Conservation (phyloP, 2,113 vertebrate species). For the Zosterops japonicus region DNA sequence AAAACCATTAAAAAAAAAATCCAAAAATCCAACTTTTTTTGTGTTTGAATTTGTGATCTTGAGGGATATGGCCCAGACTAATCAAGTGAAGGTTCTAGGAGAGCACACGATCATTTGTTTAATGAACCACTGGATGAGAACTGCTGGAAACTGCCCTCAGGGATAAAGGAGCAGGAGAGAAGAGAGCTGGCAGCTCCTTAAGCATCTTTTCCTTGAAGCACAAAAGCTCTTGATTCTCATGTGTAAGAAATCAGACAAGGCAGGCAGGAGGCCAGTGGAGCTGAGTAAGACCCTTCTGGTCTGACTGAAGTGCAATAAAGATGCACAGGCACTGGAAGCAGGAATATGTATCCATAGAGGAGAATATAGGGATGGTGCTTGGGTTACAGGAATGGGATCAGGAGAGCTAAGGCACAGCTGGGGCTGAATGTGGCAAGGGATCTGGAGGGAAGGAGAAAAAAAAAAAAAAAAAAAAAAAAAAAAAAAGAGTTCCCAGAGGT, state of each 20-base stretch:
- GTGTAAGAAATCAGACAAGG: background rate
- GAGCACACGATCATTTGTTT: background rate
- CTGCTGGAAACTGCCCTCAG: background rate
- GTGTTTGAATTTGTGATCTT: background rate
- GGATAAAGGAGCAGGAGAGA: background rate
- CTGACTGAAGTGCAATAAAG: background rate
- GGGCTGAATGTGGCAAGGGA: background rate
- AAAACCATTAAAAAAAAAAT: too few species aligned
- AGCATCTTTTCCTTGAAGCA: background rate
- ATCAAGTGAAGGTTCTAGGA: background rate
- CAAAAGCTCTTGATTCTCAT: background rate
- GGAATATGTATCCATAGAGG: background rate
- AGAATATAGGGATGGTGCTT: background rate
- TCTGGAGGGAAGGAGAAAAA: too few species aligned
- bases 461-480: too few species aligned
- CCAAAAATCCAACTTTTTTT: background rate
- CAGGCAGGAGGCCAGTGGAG: background rate
- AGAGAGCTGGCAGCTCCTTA: background rate
- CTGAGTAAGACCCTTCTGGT: background rate
- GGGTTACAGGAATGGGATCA: background rate
- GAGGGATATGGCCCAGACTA: fast-evolving
- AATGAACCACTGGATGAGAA: background rate
- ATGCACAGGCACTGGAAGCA: background rate
- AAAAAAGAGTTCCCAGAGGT: fast-evolving
- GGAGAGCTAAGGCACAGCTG: background rate